phyloP scores from a whole-genome alignment of 2,113 vertebrate species.

The Oryzias javanicus region DNA sequence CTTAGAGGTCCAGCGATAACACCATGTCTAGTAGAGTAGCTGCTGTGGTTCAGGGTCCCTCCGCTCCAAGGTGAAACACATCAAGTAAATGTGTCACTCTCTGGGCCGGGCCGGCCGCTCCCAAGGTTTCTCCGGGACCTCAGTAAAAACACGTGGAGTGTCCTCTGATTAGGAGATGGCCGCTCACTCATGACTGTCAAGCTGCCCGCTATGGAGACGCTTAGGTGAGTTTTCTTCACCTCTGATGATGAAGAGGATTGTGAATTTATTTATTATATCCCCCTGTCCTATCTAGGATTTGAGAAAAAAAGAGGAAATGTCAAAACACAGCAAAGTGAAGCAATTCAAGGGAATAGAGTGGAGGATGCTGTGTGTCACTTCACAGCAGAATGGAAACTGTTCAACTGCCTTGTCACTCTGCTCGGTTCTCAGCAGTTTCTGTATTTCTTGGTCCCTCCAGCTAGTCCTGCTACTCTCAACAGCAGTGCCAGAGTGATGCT shows the following conservation, averaged over 20 bases:
- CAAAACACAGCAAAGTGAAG: slow-evolving; percentile 16
- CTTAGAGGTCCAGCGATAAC: slow-evolving; percentile 28
- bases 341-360: background rate
- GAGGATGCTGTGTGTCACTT: slow-evolving; percentile 16
- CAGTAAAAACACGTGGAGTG: slow-evolving; percentile 54
- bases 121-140: slow-evolving; percentile 51
- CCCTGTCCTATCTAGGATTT: slow-evolving; percentile 14
- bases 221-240: slow-evolving; percentile 25
- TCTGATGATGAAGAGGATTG: slow-evolving; percentile 23
- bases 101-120: slow-evolving; percentile 22
- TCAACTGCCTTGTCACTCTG: slow-evolving; percentile 5
- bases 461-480: slow-evolving; percentile 23
- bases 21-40: slow-evolving; percentile 26
- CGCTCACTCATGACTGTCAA: slow-evolving; percentile 33
- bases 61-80: slow-evolving; percentile 55
- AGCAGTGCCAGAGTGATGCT: slow-evolving; percentile 32
- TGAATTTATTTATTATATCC: background rate
- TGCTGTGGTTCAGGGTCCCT: slow-evolving; percentile 40
- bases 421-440: slow-evolving; percentile 10
- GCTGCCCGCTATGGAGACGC: slow-evolving; percentile 22
- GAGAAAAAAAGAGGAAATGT: slow-evolving; percentile 36
- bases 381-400: slow-evolving; percentile 17
- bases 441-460: slow-evolving; percentile 39
- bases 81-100: slow-evolving; percentile 66
- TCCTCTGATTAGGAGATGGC: slow-evolving; percentile 48